These are phyloP conservation scores for Scelioninae gen. 1 DNA, from an alignment of 2,888 invertebrate species.

Conservation along the genomic window DNA sequence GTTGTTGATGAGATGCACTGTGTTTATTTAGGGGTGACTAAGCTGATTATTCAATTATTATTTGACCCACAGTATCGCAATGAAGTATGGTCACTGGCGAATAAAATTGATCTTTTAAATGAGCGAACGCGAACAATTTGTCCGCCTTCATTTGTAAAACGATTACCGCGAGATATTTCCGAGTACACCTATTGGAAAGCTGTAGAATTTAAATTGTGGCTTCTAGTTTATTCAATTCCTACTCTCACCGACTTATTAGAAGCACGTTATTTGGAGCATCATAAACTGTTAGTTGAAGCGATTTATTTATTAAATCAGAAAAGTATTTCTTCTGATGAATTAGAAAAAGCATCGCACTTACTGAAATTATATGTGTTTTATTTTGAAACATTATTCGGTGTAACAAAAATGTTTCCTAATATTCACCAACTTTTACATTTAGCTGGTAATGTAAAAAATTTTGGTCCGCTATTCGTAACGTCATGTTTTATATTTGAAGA, in stretches of 20 bases:
- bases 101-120: conserved; percentile 44
- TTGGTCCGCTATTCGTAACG: not conserved
- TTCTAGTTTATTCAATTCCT: conserved; percentile 69
- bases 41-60: conserved; percentile 53
- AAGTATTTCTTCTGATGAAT: conserved; percentile 47
- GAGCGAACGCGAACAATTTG: conserved; percentile 34
- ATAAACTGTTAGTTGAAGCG: conserved; percentile 60
- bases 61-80: conserved; percentile 29
- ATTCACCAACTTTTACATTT: conserved; percentile 9
- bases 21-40: conserved; percentile 61
- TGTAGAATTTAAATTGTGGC: conserved; percentile 63
- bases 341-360: not conserved
- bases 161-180: conserved; percentile 58
- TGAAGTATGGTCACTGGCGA: conserved; percentile 5
- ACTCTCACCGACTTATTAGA: conserved; percentile 66
- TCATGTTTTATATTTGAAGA: conserved; percentile 9
- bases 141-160: conserved; percentile 64
- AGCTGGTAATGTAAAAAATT: too few relatives aligned
- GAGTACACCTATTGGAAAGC: conserved; percentile 71
- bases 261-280: conserved; percentile 63
- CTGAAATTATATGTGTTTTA: not conserved
- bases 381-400: too few relatives aligned
- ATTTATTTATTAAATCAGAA: conserved; percentile 57
- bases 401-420: not conserved
- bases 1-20: conserved; percentile 68